Evolutionary conservation across 2,797 vertebrate species (phyloP).

Genomic region (Borostomias antarcticus): DNA sequence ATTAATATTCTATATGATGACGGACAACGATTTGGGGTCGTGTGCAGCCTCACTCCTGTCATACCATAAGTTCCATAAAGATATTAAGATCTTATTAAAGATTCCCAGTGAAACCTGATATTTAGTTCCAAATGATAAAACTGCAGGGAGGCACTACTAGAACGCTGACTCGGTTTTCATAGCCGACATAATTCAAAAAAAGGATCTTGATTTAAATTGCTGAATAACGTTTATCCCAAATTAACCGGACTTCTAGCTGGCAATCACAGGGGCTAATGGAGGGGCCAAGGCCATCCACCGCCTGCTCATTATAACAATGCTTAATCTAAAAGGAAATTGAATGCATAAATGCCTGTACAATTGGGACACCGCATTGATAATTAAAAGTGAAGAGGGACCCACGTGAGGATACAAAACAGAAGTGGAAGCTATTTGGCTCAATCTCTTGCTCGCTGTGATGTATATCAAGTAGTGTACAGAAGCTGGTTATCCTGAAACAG

Average conservation of each 20-base stretch:
- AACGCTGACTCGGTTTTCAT: background rate
- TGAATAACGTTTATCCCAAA: too few relatives aligned
- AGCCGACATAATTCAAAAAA: too few relatives aligned
- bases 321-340: slow-evolving; percentile 44
- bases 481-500: too few relatives aligned
- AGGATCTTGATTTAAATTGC: too few relatives aligned
- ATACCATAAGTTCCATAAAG: too few relatives aligned
- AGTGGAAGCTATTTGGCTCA: slow-evolving; percentile 12
- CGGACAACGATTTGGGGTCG: too few relatives aligned
- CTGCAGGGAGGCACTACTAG: background rate
- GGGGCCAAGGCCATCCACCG: slow-evolving; percentile 25
- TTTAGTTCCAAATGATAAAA: background rate
- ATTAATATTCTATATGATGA: too few relatives aligned
- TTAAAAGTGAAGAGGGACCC: slow-evolving; percentile 28
- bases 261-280: slow-evolving; percentile 18
- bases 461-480: too few relatives aligned
- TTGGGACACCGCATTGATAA: slow-evolving; percentile 34
- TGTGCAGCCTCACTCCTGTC: background rate
- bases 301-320: slow-evolving; percentile 33
- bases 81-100: too few relatives aligned
- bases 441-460: background rate
- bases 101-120: background rate
- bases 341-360: slow-evolving; percentile 43
- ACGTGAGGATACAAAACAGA: slow-evolving; percentile 13
- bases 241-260: background rate